Conservation (phyloP, 2,888 invertebrate species). For the Thyatira batis region DNA sequence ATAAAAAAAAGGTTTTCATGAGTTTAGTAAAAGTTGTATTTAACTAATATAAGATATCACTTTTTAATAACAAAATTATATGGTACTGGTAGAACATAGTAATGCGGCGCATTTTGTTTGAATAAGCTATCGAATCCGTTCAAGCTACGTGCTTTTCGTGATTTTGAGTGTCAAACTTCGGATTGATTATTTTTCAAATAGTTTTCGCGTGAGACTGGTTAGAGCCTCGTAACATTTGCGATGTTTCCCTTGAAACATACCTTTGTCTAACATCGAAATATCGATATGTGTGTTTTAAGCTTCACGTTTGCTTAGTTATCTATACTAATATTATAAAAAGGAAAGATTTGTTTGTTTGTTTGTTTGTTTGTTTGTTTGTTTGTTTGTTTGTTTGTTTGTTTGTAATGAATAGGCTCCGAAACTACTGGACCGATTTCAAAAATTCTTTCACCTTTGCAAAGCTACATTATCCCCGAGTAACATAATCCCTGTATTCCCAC, state of each 20-base stretch:
- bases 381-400: too few species aligned
- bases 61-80: not conserved
- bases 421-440: too few species aligned
- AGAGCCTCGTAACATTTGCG: not conserved
- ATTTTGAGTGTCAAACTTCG: constrained; percentile 59
- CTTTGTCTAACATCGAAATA: not conserved
- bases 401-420: too few species aligned
- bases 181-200: constrained; percentile 65
- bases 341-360: too few species aligned
- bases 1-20: too few species aligned
- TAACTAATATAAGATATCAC: not conserved
- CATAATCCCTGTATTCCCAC: too few species aligned
- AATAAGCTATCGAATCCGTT: constrained; percentile 64
- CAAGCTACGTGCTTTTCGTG: constrained; percentile 55
- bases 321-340: too few species aligned
- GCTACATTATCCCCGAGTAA: too few species aligned
- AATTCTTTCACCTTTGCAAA: too few species aligned
- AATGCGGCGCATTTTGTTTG: constrained; percentile 35
- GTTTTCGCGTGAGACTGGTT: constrained; percentile 24
- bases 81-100: constrained; percentile 16
- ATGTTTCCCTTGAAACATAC: not conserved
- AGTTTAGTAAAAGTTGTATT: not conserved
- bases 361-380: too few species aligned
- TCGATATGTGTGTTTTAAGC: not conserved
- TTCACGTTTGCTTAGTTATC: too few species aligned